Conservation (phyloP, 2,797 vertebrate species). For the Eulemur albifrons region DNA sequence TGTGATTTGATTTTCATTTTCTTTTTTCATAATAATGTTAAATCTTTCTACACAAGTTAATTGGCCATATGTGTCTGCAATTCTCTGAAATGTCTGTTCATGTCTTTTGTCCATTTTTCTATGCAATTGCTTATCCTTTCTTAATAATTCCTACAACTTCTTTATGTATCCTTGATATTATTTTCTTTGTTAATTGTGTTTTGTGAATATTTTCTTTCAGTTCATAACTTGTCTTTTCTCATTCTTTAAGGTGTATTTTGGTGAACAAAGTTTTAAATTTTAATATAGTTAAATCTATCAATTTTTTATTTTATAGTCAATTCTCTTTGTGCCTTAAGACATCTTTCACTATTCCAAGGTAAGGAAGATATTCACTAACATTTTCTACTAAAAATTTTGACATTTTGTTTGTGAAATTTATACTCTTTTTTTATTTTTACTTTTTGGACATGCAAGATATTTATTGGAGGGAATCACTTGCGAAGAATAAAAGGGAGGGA, state of each 20-base stretch:
- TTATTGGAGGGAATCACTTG: not conserved
- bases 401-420: slow-evolving; percentile 33
- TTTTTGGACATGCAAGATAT: not conserved
- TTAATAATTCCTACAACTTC: not conserved
- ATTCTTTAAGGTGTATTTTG: not conserved
- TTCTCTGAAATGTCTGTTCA: not conserved
- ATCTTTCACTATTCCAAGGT: not conserved
- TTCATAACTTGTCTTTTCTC: not conserved
- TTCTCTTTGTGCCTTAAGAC: not conserved
- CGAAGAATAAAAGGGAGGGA: not conserved
- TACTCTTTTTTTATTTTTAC: not conserved
- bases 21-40: not conserved
- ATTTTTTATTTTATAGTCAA: slow-evolving; percentile 3
- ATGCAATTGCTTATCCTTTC: not conserved
- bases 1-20: slow-evolving; percentile 21
- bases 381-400: slow-evolving; percentile 22
- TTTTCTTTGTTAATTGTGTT: not conserved
- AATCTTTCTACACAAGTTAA: slow-evolving; percentile 34
- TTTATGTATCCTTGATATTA: not conserved
- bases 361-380: not conserved
- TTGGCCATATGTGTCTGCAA: not conserved
- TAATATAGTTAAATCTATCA: not conserved
- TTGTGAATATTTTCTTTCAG: slow-evolving; percentile 9
- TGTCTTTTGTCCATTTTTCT: slow-evolving; percentile 8
- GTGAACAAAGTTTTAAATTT: not conserved